These are phyloP conservation scores for Drosophila insularis DNA, from an alignment of 1,140 invertebrate species.

Conservation along the genomic window DNA sequence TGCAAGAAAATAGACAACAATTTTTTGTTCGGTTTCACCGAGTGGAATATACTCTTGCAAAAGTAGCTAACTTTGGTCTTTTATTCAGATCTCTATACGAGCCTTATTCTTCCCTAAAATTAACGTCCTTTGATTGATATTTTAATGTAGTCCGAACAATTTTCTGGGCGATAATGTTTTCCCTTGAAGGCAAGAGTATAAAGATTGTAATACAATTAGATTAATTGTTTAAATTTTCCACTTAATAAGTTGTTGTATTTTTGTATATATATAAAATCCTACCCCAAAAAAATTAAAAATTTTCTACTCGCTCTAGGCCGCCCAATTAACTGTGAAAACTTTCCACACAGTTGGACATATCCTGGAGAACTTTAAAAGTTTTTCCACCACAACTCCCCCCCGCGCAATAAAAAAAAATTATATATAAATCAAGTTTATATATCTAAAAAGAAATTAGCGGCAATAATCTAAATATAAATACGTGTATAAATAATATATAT, in stretches of 20 bases:
- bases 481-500: slow-evolving; percentile 64
- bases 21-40: not conserved
- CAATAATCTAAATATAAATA: slow-evolving; percentile 25
- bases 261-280: slow-evolving; percentile 64
- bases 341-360: slow-evolving; percentile 41
- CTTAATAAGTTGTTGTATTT: slow-evolving; percentile 63
- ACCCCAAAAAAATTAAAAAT: slow-evolving; percentile 3
- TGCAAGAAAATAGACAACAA: slow-evolving; percentile 11
- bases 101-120: too few relatives aligned
- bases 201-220: slow-evolving; percentile 47
- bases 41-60: not conserved
- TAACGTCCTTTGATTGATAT: not conserved
- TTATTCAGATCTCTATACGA: too few relatives aligned
- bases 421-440: slow-evolving; percentile 34
- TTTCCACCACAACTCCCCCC: not conserved
- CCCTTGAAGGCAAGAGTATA: slow-evolving; percentile 33
- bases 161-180: not conserved
- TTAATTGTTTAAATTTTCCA: slow-evolving; percentile 65
- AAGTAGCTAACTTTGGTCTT: not conserved
- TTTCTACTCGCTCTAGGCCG: slow-evolving; percentile 58
- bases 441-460: slow-evolving; percentile 6
- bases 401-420: slow-evolving; percentile 12
- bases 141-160: not conserved
- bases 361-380: slow-evolving; percentile 54
- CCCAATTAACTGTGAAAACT: slow-evolving; percentile 21